A percentile compares a stretch with the other conserved stretches of the same genome.
Evolutionary conservation across 1,140 invertebrate species (phyloP).

Genomic region (Aphis craccivora): DNA sequence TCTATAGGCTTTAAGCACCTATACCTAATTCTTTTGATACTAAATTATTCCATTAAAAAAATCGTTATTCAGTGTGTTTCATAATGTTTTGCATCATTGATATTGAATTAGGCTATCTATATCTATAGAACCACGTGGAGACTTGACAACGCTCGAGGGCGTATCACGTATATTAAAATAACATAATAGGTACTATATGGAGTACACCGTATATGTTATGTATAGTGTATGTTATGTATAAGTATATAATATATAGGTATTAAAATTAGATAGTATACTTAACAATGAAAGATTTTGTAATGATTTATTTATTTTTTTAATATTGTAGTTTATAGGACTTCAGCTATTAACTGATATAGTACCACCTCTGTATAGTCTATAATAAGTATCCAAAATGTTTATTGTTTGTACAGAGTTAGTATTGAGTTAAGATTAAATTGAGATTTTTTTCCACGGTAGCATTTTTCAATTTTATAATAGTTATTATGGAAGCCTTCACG

Average conservation of each 20-base stretch:
- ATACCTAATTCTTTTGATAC: not conserved
- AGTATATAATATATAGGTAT: not conserved
- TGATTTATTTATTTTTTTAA: not conserved
- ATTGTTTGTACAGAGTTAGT: not conserved
- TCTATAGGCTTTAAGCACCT: not conserved
- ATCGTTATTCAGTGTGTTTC: not conserved
- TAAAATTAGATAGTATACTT: not conserved
- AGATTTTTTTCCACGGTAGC: not conserved
- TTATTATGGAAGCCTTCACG: not conserved
- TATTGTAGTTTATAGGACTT: not conserved
- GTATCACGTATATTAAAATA: not conserved
- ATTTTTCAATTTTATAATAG: not conserved
- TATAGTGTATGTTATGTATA: not conserved
- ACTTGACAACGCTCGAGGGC: not conserved
- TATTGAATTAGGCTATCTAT: constrained; percentile 31
- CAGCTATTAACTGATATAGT: not conserved
- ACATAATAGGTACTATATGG: not conserved
- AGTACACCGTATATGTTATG: too few species aligned
- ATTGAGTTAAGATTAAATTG: not conserved
- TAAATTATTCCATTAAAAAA: not conserved
- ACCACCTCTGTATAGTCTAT: not conserved
- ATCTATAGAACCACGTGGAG: not conserved
- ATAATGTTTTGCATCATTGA: not conserved
- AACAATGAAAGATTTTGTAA: not conserved
- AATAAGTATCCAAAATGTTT: not conserved